A percentile compares a stretch with the other conserved stretches of the same genome.
Evolutionary conservation across 2,888 invertebrate genomes (phyloP).

Genomic region (Amiota mariae): DNA sequence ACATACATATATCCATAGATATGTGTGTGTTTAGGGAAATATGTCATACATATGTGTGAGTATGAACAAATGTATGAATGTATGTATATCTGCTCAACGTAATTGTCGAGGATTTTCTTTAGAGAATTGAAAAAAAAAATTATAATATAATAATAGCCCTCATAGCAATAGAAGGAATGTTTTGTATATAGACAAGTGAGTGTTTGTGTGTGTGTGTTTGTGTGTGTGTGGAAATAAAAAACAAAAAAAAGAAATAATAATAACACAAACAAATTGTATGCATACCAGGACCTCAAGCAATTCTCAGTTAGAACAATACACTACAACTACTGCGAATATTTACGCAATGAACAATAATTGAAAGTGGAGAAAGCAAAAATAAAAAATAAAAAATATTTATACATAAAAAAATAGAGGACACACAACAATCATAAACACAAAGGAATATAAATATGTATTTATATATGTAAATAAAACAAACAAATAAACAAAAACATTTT

Average conservation of each 20-base stretch:
- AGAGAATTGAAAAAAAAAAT: constrained; percentile 51
- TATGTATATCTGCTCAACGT: constrained; percentile 23
- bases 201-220: not conserved
- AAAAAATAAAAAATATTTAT: not conserved
- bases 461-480: too few species aligned
- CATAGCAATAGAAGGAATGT: constrained; percentile 27
- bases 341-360: constrained; percentile 14
- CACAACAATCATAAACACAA: not conserved
- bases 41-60: constrained; percentile 5
- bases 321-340: not conserved
- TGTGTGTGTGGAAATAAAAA: constrained; percentile 38
- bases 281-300: not conserved
- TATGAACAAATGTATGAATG: not conserved
- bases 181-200: not conserved
- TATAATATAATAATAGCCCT: constrained; percentile 42
- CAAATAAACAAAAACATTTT: too few species aligned
- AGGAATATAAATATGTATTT: not conserved
- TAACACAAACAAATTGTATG: not conserved
- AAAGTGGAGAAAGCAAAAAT: not conserved
- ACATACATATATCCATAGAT: not conserved
- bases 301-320: constrained; percentile 2
- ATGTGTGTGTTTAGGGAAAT: not conserved
- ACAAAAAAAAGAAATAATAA: not conserved
- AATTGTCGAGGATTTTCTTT: constrained; percentile 55
- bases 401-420: not conserved